Evolutionary conservation across 1,140 invertebrate species (phyloP), one percentile per base, ranked within the genome.

Genomic region (Frieseomelitta varia): DNA sequence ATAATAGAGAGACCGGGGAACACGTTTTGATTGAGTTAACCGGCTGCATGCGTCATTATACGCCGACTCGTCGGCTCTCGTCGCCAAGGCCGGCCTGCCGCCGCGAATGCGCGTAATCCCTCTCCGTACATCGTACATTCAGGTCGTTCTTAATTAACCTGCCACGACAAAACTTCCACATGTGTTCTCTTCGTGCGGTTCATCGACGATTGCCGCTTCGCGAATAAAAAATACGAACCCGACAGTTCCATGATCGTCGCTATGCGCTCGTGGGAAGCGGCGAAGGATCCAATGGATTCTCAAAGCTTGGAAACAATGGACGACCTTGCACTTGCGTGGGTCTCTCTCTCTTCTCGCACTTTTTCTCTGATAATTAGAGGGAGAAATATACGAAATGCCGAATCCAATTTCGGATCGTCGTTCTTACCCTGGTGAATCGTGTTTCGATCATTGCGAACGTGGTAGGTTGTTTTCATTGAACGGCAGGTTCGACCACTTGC

Each of bases 11-110:
- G 39, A 69, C 85, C 79, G 83, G 79, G 86, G 87, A 90, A 87
- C 88, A 88, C 87, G 88, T 87, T 89, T 76, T 87, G 89, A 90
- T 90, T 90, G 88, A 90, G 88, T 90, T 90, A 89, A 90, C 86
- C 80, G 83, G 0, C 73, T 69, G 77, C 69, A 78, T 87, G 85
- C 83, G 88, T 90, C 86, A 87, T 90, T 90, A 90, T 75, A 87
- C 79, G 73, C 73, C 88, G 55, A 84, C 88, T 85, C 72, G 82
- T 79, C 71, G 81, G 61, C 53, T 82, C 79, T 75, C 69, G 82
- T 79, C 78, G 85, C 73, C 88, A 90, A 90, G 88, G 88, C 77
- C 85, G 72, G 65, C 6, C 75, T n/a, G n/a, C n/a, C 58, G 80
- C 81, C 74, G 69, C 85, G 81, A 88, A 69, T 80, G 61, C 81